phyloP scores from a whole-genome alignment of 92 coral and sea anemone genomes.

The Porites evermanni region DNA sequence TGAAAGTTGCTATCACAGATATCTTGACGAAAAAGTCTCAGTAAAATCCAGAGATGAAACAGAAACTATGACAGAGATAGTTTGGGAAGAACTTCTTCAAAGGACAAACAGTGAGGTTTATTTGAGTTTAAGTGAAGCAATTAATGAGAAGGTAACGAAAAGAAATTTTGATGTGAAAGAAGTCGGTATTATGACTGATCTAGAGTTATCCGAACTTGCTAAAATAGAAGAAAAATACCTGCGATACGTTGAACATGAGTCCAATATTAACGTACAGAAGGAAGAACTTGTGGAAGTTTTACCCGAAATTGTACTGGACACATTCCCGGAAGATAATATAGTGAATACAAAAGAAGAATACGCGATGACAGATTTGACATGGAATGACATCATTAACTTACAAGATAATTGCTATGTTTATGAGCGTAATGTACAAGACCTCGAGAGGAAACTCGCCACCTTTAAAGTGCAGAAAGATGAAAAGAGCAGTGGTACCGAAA shows the following conservation, averaged over 20 bases:
- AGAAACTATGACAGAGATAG: conserved; percentile 33
- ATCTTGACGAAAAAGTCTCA: conserved; percentile 9
- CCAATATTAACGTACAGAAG: neutral
- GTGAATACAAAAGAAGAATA: conserved; percentile 14
- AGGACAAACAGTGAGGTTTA: conserved; percentile 10
- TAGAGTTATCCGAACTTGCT: conserved; percentile 63
- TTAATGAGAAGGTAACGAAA: conserved; percentile 30
- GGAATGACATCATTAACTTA: conserved; percentile 61
- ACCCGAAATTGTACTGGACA: conserved; percentile 43
- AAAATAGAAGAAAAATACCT: conserved; percentile 64
- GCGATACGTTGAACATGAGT: conserved; percentile 30
- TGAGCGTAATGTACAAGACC: conserved; percentile 26
- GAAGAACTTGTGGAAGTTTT: conserved; percentile 31
- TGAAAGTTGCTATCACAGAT: conserved; percentile 9
- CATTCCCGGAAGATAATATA: conserved; percentile 27
- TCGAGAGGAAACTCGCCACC: conserved; percentile 21
- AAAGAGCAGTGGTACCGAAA: conserved; percentile 54
- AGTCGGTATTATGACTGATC: conserved; percentile 60
- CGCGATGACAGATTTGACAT: conserved; percentile 72
- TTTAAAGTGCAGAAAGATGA: conserved; percentile 26
- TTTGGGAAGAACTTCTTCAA: conserved; percentile 43
- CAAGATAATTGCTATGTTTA: conserved; percentile 32
- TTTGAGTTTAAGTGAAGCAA: conserved; percentile 8
- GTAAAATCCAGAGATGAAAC: neutral
- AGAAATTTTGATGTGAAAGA: neutral